Percentiles rank a stretch among this genome's conserved stretches.
These are phyloP conservation scores for Parotia lawesii DNA, from an alignment of 2,113 vertebrate genomes.

Conservation along the genomic window DNA sequence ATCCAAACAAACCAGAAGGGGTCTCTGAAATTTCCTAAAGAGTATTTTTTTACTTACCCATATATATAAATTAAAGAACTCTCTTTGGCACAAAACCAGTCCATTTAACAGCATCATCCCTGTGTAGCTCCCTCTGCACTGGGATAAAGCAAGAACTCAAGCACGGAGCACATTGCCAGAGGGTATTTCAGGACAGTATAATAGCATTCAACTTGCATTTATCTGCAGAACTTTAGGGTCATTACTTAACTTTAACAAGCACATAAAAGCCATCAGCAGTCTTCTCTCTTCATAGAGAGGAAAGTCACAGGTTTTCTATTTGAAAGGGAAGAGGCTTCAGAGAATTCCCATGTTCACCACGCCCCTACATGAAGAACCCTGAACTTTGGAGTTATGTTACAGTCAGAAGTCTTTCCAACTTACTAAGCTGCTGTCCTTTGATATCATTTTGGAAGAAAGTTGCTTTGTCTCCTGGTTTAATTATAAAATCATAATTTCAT, in stretches of 20 bases:
- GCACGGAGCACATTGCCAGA: neutral
- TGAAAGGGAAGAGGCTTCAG: neutral
- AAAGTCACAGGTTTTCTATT: neutral
- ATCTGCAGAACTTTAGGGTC: neutral
- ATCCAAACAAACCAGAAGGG: neutral
- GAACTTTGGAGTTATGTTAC: neutral
- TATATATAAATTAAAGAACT: neutral
- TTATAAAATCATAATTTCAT: neutral
- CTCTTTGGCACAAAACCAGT: neutral
- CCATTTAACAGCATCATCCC: neutral
- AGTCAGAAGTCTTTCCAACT: neutral
- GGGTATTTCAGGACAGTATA: neutral
- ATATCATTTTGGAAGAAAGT: neutral
- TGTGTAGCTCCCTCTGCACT: neutral
- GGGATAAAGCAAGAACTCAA: neutral
- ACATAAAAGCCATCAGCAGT: neutral
- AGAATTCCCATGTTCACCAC: accelerated
- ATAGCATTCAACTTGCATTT: neutral
- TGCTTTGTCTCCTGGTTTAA: neutral
- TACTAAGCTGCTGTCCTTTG: neutral
- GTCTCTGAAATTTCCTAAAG: neutral
- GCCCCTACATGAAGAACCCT: accelerated
- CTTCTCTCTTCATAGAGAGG: neutral
- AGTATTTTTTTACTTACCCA: neutral
- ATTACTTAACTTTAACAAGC: neutral